Percentiles rank a stretch among this genome's conserved stretches.
Conservation (phyloP, 2,888 invertebrate species). For the Drepana falcataria region DNA sequence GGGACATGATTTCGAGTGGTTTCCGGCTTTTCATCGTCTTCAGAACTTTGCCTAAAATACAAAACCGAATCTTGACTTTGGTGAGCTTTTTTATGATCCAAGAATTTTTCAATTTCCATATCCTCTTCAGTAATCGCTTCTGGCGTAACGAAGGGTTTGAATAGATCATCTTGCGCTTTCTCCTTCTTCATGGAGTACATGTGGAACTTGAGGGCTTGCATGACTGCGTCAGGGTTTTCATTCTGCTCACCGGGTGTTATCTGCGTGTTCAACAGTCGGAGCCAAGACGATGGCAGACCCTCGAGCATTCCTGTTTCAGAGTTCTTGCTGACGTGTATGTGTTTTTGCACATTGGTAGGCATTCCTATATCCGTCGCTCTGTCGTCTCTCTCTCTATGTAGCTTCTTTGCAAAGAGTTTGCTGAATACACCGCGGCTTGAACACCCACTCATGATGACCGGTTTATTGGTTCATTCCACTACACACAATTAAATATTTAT, state of each 20-base stretch:
- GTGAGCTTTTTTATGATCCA: constrained; percentile 85
- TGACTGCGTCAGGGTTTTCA: constrained; percentile 93
- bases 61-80: constrained; percentile 80
- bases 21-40: constrained; percentile 71
- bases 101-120: constrained; percentile 86
- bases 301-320: constrained; percentile 89
- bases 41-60: constrained; percentile 73
- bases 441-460: constrained; percentile 69
- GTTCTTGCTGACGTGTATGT: constrained; percentile 93
- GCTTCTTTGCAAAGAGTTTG: constrained; percentile 71
- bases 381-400: constrained; percentile 61
- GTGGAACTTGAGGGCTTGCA: constrained; percentile 94
- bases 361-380: constrained; percentile 85
- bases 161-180: constrained; percentile 83
- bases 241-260: constrained; percentile 92
- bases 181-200: constrained; percentile 92
- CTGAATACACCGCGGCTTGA: constrained; percentile 71
- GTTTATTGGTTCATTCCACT: constrained; percentile 22
- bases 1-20: background rate
- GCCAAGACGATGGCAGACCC: constrained; percentile 92
- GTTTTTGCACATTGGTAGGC: constrained; percentile 91
- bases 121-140: constrained; percentile 89
- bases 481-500: constrained; percentile 40
- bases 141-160: constrained; percentile 89
- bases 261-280: constrained; percentile 86